Evolutionary conservation across 37 sponge, comb jelly and placozoan species (phyloP).

Genomic region (Amphimedon queenslandica): DNA sequence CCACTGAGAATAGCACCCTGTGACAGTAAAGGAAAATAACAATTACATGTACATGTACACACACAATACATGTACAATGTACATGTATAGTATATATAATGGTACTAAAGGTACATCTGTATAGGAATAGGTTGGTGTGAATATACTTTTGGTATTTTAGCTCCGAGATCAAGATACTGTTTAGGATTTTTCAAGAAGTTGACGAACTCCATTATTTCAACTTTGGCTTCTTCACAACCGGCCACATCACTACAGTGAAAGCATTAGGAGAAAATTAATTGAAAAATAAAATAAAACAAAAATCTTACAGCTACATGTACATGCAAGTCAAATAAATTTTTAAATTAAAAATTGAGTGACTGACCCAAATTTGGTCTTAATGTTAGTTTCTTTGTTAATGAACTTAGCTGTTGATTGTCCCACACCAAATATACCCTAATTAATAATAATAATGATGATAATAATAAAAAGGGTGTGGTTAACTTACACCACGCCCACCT

Average conservation of each 20-base stretch:
- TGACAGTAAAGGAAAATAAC: too few species aligned
- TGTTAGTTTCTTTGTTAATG: conserved; percentile 94
- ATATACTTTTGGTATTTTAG: conserved; percentile 93
- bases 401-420: conserved; percentile 89
- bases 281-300: too few species aligned
- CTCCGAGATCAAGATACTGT: conserved; percentile 90
- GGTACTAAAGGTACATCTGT: too few species aligned
- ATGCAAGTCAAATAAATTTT: too few species aligned
- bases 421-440: conserved; percentile 94
- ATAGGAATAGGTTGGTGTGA: too few species aligned
- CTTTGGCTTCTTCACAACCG: conserved; percentile 97
- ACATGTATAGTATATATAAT: conserved; percentile 7
- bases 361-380: conserved; percentile 83
- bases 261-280: not conserved
- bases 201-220: conserved; percentile 97
- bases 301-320: too few species aligned
- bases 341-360: not conserved
- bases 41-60: too few species aligned
- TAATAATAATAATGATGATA: too few species aligned
- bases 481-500: conserved; percentile 68
- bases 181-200: conserved; percentile 94
- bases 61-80: too few species aligned
- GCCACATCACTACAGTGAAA: conserved; percentile 83
- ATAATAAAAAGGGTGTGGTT: too few species aligned
- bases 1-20: conserved; percentile 94